phyloP scores from a whole-genome alignment of 2,113 vertebrate genomes.

The Coreoperca whiteheadi region DNA sequence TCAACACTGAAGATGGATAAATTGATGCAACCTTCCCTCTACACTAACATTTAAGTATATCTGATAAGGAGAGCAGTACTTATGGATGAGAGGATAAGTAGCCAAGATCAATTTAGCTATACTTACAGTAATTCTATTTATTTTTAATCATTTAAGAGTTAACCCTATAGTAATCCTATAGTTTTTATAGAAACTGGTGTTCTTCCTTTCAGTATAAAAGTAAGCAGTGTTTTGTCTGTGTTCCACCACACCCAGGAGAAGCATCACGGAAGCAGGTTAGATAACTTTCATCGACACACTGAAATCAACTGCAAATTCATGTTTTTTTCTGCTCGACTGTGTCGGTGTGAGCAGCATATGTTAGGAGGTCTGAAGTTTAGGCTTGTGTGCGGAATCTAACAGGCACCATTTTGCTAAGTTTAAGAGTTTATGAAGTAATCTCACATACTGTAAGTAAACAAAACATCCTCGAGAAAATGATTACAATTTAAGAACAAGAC shows the following conservation, averaged over 20 bases:
- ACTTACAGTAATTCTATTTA: neutral
- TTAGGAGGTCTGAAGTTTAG: neutral
- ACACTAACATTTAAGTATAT: neutral
- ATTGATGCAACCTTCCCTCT: neutral
- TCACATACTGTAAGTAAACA: neutral
- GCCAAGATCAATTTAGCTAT: no score
- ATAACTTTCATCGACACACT: neutral
- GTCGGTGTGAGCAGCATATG: neutral
- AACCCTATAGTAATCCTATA: neutral
- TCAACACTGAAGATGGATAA: no score
- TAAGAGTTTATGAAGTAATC: neutral
- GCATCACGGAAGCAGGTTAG: neutral
- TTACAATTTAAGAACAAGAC: neutral
- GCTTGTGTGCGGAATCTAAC: neutral
- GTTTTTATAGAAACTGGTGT: neutral
- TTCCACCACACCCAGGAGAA: neutral
- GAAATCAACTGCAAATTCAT: neutral
- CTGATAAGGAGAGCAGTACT: neutral
- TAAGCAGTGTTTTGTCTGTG: neutral
- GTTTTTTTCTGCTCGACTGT: neutral
- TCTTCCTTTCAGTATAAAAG: neutral
- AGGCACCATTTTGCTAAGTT: neutral
- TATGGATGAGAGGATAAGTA: neutral
- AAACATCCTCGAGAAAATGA: neutral
- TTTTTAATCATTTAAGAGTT: neutral